Conservation (phyloP, 2,888 invertebrate genomes). For the Ennomos quercinarius region DNA sequence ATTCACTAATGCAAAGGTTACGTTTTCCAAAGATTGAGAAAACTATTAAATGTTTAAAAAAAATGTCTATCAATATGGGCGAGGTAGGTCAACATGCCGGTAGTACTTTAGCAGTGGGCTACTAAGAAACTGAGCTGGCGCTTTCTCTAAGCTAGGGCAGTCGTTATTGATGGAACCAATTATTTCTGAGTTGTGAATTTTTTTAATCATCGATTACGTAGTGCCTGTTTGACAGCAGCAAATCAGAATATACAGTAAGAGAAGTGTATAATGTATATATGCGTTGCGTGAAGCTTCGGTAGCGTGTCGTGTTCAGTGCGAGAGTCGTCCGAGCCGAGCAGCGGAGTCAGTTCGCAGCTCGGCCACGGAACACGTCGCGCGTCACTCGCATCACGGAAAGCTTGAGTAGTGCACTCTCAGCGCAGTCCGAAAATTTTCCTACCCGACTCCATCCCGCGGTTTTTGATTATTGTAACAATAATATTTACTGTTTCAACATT, state of each 20-base stretch:
- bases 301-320: slow-evolving; percentile 38
- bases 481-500: slow-evolving; percentile 11
- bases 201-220: too few species aligned
- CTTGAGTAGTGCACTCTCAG: slow-evolving; percentile 46
- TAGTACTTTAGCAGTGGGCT: slow-evolving; percentile 34
- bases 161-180: too few species aligned
- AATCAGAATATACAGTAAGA: slow-evolving; percentile 32
- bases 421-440: slow-evolving; percentile 50
- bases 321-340: slow-evolving; percentile 43
- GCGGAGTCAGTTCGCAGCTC: slow-evolving; percentile 60
- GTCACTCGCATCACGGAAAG: slow-evolving; percentile 52
- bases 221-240: too few species aligned
- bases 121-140: neutral
- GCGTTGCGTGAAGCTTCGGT: slow-evolving; percentile 38
- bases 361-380: slow-evolving; percentile 54
- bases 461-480: slow-evolving; percentile 34
- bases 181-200: too few species aligned
- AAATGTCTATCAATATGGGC: slow-evolving; percentile 34
- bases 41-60: slow-evolving; percentile 51
- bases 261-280: slow-evolving; percentile 35
- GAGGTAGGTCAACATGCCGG: slow-evolving; percentile 9
- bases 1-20: slow-evolving; percentile 63
- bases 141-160: too few species aligned
- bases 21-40: slow-evolving; percentile 64
- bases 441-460: slow-evolving; percentile 53